Evolutionary conservation across 2,113 vertebrate genomes (phyloP), one percentile per base, ranked within the genome.

Genomic region (Calonectris borealis): DNA sequence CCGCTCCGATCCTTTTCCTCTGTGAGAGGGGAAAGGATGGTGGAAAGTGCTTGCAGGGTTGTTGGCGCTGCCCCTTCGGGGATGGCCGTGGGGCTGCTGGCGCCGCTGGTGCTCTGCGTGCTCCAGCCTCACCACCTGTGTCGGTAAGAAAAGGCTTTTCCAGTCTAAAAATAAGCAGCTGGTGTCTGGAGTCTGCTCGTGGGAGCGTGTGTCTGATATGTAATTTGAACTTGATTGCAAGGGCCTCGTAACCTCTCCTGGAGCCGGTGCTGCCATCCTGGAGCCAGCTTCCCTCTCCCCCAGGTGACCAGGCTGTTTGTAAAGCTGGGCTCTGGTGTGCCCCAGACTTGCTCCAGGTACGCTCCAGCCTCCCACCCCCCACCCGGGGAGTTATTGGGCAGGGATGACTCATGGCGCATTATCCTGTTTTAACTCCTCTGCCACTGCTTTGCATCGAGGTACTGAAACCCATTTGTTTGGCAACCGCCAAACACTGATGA

Each of bases 381-480:
- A 55, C 27, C 77, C 6, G 1, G 10, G 73, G 72, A 89, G 52
- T 90, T 80, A 34, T 4, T 1, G 3, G 51, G 86, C 76, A 96
- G 83, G 88, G 83, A 48, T 78, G 54, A 73, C 68, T 86, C 48
- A 12, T 6, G 34, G 88, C 2, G 6, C 87, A 24, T 94, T 79
- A 71, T 54, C 61, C 92, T 34, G 6, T 31, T 91, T 80, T 78
- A 96, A 92, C 68, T 65, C 73, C 31, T 88, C 80, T 84, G 26
- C 52, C 11, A 10, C n/a, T 52, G 76, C 92, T 92, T 83, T 93
- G 88, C 42, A 69, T 78, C 9, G 4, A 91, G 83, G 91, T 83
- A 85, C 94, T 94, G 85, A 94, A 94, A 94, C n/a, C 54, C 66
- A 34, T 94, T 97, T 77, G 58, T 94, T 91, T 88, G 88, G 52